Conservation (phyloP, 2,797 vertebrate genomes). For the Semotilus atromaculatus region DNA sequence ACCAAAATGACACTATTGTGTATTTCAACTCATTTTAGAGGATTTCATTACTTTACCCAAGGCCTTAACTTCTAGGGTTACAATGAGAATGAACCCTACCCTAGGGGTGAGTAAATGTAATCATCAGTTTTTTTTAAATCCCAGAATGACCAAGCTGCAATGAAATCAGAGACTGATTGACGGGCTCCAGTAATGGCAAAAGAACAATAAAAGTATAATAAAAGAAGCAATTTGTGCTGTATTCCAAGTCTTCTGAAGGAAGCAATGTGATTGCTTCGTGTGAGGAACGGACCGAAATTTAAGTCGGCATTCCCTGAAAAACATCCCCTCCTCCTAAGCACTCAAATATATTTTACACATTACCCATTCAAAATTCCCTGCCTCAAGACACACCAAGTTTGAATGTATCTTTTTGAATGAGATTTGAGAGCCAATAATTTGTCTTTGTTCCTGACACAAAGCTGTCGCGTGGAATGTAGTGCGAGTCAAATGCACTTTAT, state of each 20-base stretch:
- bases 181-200: background rate
- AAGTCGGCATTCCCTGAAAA: background rate
- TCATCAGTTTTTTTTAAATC: too few species aligned
- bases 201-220: background rate
- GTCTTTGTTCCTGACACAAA: background rate
- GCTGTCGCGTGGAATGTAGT: background rate
- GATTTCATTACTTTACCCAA: conserved; percentile 12
- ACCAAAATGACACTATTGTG: background rate
- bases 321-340: background rate
- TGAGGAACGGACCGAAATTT: background rate
- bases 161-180: background rate
- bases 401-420: conserved; percentile 1
- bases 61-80: conserved; percentile 25
- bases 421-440: background rate
- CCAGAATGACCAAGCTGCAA: background rate
- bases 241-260: background rate
- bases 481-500: background rate
- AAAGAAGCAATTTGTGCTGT: background rate
- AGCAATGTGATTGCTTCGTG: background rate
- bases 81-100: background rate
- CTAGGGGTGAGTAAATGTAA: too few species aligned
- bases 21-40: background rate
- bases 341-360: background rate
- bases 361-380: background rate
- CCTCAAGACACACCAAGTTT: conserved; percentile 5